These are phyloP conservation scores for Thyatira batis DNA, from an alignment of 2,888 invertebrate species.

Conservation along the genomic window DNA sequence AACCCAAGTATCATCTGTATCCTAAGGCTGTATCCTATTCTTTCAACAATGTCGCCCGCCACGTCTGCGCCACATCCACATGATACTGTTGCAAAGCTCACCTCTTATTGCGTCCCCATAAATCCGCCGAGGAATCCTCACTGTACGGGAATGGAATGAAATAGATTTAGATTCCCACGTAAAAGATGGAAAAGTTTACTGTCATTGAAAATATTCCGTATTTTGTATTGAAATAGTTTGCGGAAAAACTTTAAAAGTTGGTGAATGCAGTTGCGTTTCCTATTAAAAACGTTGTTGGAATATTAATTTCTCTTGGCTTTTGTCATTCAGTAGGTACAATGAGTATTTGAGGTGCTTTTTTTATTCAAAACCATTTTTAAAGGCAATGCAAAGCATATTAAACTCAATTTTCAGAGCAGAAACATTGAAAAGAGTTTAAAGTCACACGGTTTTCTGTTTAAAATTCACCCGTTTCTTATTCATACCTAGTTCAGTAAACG, in stretches of 20 bases:
- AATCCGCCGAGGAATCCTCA: neutral
- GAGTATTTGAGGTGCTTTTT: too few species aligned
- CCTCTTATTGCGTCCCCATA: neutral
- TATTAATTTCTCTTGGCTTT: neutral
- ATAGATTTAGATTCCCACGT: neutral
- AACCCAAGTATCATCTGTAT: neutral
- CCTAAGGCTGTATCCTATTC: neutral
- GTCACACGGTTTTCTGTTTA: neutral
- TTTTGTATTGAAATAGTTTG: neutral
- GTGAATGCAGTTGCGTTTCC: neutral
- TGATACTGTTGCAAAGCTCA: neutral
- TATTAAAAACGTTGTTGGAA: neutral
- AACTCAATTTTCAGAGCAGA: too few species aligned
- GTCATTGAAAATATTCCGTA: neutral
- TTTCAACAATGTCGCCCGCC: neutral
- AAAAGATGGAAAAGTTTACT: neutral
- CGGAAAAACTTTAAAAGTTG: neutral
- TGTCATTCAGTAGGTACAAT: too few species aligned
- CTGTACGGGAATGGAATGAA: neutral
- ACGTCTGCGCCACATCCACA: neutral
- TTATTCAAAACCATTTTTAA: too few species aligned
- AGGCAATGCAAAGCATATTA: too few species aligned
- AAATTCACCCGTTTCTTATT: neutral
- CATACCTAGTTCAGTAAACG: constrained; percentile 11
- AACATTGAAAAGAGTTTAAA: neutral